These are phyloP conservation scores for Siphamia tubifer DNA, from an alignment of 2,113 vertebrate species.

Conservation along the genomic window DNA sequence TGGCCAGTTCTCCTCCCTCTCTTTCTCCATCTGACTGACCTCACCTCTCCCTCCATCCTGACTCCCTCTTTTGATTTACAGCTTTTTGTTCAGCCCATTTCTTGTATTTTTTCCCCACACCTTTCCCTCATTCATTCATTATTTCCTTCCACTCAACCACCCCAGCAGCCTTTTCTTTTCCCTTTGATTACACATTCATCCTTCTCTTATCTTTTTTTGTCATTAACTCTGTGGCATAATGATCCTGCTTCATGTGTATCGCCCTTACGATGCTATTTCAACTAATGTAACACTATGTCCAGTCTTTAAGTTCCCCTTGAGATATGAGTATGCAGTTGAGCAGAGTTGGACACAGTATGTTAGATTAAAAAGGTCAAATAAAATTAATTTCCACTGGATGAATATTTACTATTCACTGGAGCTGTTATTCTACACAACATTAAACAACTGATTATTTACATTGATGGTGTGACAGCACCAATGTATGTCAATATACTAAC, in stretches of 20 bases:
- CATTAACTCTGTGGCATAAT: conserved; percentile 48
- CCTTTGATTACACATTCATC: conserved; percentile 48
- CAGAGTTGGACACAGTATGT: not conserved
- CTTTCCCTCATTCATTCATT: conserved; percentile 56
- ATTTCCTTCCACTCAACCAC: conserved; percentile 32
- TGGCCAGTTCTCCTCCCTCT: conserved; percentile 57
- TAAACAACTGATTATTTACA: not conserved
- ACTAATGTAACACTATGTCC: conserved; percentile 14
- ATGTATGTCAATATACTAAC: not conserved
- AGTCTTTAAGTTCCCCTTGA: conserved; percentile 5
- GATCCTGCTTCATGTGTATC: conserved; percentile 35
- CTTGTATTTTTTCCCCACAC: conserved; percentile 51
- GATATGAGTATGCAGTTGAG: not conserved
- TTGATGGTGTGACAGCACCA: not conserved
- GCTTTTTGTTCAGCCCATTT: conserved; percentile 49
- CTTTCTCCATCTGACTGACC: conserved; percentile 70
- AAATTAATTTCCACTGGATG: not conserved
- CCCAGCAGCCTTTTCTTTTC: conserved; percentile 21
- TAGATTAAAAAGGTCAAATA: conserved; percentile 12
- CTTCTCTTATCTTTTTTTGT: conserved; percentile 25
- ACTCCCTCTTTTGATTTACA: conserved; percentile 70
- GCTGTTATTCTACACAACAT: not conserved
- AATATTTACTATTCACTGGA: not conserved
- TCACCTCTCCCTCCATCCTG: conserved; percentile 63
- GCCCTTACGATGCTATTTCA: conserved; percentile 21